Percentiles rank a stretch among this genome's conserved stretches.
Conservation (phyloP, 2,888 invertebrate genomes). For the Penaeus monodon region DNA sequence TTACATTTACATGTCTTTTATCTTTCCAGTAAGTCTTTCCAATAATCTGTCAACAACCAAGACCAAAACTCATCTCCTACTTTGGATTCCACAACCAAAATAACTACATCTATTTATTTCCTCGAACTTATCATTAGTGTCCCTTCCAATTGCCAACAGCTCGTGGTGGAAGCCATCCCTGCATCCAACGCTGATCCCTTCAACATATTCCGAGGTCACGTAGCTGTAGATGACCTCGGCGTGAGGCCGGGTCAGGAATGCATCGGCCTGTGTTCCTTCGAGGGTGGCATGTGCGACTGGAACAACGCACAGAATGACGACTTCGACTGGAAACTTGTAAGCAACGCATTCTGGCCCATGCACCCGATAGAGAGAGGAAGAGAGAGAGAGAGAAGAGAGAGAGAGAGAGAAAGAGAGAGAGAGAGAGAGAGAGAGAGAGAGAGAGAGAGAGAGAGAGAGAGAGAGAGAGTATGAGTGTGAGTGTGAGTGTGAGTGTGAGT, state of each 20-base stretch:
- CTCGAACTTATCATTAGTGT: too few relatives aligned
- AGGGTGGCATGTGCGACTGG: slow-evolving; percentile 76
- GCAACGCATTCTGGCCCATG: background rate
- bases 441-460: too few relatives aligned
- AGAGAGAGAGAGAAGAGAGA: background rate
- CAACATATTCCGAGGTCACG: slow-evolving; percentile 73
- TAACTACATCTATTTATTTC: too few relatives aligned
- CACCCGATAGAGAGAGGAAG: background rate
- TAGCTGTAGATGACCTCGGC: slow-evolving; percentile 75
- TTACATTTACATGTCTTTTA: too few relatives aligned
- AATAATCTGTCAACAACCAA: too few relatives aligned
- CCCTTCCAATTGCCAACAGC: slow-evolving; percentile 67
- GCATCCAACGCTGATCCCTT: slow-evolving; percentile 72
- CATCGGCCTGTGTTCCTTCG: slow-evolving; percentile 73
- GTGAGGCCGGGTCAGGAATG: slow-evolving; percentile 67
- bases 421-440: background rate
- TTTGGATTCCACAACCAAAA: too few relatives aligned
- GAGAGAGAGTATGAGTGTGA: background rate
- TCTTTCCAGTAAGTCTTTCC: too few relatives aligned
- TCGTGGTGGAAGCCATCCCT: slow-evolving; percentile 74
- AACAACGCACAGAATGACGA: slow-evolving; percentile 74
- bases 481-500: background rate
- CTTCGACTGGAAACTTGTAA: slow-evolving; percentile 74
- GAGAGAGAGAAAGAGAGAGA: too few relatives aligned
- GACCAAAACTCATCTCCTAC: too few relatives aligned